Conservation (phyloP, 1,140 invertebrate species). For the Papilio helenus region DNA sequence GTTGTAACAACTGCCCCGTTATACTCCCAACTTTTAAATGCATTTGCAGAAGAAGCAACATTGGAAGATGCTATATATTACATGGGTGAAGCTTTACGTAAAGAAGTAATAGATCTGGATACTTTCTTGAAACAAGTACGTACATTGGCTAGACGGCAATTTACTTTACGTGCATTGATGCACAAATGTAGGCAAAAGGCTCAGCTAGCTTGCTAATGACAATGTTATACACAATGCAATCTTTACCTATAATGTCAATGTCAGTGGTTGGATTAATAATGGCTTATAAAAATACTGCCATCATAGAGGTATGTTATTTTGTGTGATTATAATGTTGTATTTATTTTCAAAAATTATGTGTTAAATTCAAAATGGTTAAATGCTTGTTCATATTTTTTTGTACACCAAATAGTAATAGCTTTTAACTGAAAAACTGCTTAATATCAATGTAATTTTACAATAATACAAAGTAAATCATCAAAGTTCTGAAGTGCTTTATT, state of each 20-base stretch:
- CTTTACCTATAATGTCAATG: conserved; percentile 10
- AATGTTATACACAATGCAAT: conserved; percentile 39
- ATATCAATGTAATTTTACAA: not conserved
- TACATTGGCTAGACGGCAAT: conserved; percentile 96
- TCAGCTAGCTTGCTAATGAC: conserved; percentile 87
- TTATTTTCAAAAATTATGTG: not conserved
- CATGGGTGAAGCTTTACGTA: conserved; percentile 97
- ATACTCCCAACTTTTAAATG: conserved; percentile 97
- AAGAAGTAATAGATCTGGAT: conserved; percentile 97
- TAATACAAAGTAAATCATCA: not conserved
- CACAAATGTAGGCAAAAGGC: conserved; percentile 98
- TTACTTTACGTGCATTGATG: conserved; percentile 97
- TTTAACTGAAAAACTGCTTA: not conserved
- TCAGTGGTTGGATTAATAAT: conserved; percentile 2
- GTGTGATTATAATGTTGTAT: conserved; percentile 22
- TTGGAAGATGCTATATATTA: conserved; percentile 99
- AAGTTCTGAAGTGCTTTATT: not conserved
- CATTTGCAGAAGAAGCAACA: conserved; percentile 98
- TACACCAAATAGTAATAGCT: not conserved
- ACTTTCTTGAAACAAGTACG: conserved; percentile 98
- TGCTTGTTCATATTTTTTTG: not conserved
- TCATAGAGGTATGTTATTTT: not conserved
- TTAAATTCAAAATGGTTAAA: not conserved
- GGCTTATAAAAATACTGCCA: conserved; percentile 21
- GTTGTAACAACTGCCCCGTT: conserved; percentile 98